Conservation (phyloP, 92 coral and sea anemone species). For the Ricordea florida region DNA sequence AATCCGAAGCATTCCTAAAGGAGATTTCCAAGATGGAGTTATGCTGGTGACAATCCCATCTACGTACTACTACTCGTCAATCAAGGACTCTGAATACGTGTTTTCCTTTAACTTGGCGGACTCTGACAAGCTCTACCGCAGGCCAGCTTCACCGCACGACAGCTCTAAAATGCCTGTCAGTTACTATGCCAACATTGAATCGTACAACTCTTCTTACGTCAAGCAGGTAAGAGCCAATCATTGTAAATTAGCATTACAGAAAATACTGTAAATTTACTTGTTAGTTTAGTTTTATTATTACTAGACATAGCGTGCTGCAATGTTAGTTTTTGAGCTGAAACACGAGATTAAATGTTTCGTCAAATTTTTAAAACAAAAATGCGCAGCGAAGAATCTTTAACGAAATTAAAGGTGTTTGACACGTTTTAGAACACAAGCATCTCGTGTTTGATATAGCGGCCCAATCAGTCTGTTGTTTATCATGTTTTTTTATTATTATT, state of each 20-base stretch:
- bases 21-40: conserved; percentile 97
- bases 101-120: conserved; percentile 97
- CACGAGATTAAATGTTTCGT: no score
- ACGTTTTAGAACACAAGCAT: no score
- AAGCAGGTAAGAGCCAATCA: conserved; percentile 50
- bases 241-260: not conserved
- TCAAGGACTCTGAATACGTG: conserved; percentile 91
- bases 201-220: conserved; percentile 79
- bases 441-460: no score
- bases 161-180: conserved; percentile 50
- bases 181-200: conserved; percentile 77
- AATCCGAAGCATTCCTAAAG: conserved; percentile 93
- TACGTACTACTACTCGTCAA: conserved; percentile 91
- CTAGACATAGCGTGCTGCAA: no score
- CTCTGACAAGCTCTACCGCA: conserved; percentile 84
- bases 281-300: no score
- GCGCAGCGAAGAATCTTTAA: no score
- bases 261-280: no score
- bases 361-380: no score
- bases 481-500: no score
- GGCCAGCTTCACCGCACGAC: conserved; percentile 75
- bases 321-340: no score
- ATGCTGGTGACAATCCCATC: conserved; percentile 80
- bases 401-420: no score
- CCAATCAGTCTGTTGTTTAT: no score